These are phyloP conservation scores for Dichetophora obliterata DNA, from an alignment of 2,888 invertebrate genomes.

Conservation along the genomic window DNA sequence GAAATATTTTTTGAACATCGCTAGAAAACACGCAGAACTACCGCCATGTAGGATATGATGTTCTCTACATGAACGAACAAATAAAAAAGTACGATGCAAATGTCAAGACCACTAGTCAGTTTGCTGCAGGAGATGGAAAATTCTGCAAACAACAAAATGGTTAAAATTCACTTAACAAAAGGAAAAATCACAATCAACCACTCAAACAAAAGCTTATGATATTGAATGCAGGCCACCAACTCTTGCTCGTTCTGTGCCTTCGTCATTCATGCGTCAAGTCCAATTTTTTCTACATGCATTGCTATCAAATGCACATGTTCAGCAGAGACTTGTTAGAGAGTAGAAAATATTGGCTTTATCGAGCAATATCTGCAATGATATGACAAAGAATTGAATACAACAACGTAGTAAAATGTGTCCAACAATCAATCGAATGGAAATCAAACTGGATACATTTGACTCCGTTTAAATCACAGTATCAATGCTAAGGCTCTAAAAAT, in stretches of 20 bases:
- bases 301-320: constrained; percentile 49
- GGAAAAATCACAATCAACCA: constrained; percentile 2
- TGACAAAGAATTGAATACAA: constrained; percentile 45
- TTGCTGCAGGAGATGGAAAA: constrained; percentile 38
- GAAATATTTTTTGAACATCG: constrained; percentile 47
- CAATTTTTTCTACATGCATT: constrained; percentile 47
- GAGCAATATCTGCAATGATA: constrained; percentile 46
- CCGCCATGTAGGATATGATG: constrained; percentile 38
- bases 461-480: constrained; percentile 39
- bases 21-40: constrained; percentile 41
- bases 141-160: constrained; percentile 33
- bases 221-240: constrained; percentile 47
- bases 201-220: constrained; percentile 49
- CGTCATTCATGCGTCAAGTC: constrained; percentile 31
- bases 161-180: neutral
- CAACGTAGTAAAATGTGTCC: constrained; percentile 36
- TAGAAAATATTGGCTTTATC: constrained; percentile 47
- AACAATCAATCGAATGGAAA: constrained; percentile 49
- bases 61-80: constrained; percentile 46
- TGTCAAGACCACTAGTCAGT: constrained; percentile 45
- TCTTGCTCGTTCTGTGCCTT: constrained; percentile 40
- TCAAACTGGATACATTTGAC: constrained; percentile 51
- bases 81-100: constrained; percentile 45
- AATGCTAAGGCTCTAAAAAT: constrained; percentile 39
- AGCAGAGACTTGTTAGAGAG: constrained; percentile 45